Evolutionary conservation across 2,113 vertebrate genomes (phyloP), one percentile per base, ranked within the genome.

Genomic region (Daboia siamensis): DNA sequence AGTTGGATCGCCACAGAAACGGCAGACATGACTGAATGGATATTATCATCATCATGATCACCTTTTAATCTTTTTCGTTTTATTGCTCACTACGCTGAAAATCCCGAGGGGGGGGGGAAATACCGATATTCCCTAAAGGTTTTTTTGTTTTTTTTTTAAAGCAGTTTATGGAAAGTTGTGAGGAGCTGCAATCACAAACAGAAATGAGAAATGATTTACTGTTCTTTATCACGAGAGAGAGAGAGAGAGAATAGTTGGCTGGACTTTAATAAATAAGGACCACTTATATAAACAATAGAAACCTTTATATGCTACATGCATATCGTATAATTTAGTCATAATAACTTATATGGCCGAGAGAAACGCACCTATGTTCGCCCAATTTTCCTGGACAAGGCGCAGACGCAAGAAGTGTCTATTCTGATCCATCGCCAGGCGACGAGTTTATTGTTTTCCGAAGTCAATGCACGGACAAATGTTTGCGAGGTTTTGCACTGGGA

Each of bases 261-360:
- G 97, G 97, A 98, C 92, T 98, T 99, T 98, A 99, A 99, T 99
- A 99, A 99, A 99, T 99, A 99, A 99, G 96, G 96, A 98, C 98
- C 99, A 98, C 98, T 98, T 98, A 98, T 98, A 98, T 98, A 98
- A 98, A 98, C 97, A 97, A 98, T 98, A 99, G 98, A 98, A 98
- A 98, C 98, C 99, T 99, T 99, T 99, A 98, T 98, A 98, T 98
- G 98, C 98, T 99, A 99, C 99, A 99, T 99, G 99, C 98, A 98
- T 98, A 99, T 99, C 97, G 97, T 99, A 99, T 99, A 99, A 99
- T 98, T 99, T 99, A 99, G 99, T 98, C 92, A 96, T 99, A 99
- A 99, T 99, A 99, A 99, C 98, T 99, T 99, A 99, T 99, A 99
- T 98, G 97, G 98, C 95, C 93, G 96, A 97, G 96, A 96, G 95